Evolutionary conservation across 2,113 vertebrate species (phyloP), one percentile per base, ranked within the genome.

Genomic region (Chaetodon trifascialis): DNA sequence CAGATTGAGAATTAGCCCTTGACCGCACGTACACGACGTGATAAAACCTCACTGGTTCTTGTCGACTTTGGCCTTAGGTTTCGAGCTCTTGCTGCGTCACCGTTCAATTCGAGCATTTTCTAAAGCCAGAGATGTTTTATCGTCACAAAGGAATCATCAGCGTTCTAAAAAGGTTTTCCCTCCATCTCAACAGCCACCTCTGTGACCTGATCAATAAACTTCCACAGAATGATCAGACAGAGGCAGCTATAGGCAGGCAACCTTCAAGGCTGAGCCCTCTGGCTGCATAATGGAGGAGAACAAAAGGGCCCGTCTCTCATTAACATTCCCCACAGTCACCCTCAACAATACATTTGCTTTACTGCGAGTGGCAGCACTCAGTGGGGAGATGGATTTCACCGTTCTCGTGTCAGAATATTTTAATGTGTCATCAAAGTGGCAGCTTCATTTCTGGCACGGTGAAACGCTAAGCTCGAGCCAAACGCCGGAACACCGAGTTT

Each of bases 351-450:
- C 82, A 25, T 79, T 67, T 36, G 64, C 70, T 42, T 63, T 11
- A 15, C 55, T 46, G 74, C 67, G 49, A 83, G 73, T 63, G 75
- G 80, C 72, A 60, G 81, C 85, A 46, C 66, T 89, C 87, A 73
- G 64, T 23, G 25, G 67, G 73, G 70, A 85, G 85, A 85, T 68
- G 79, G 82, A 85, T 81, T 80, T 68, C 86, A 76, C 83, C 55
- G 51, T 69, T 82, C 79, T 80, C 51, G 2, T 75, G 84, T 86
- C 73, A 69, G 82, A 85, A 83, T 87, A 87, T 91, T 84, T 85
- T 67, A 91, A 91, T 55, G 86, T 82, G 83, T 87, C 86, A 87
- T 89, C 87, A 82, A 88, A 88, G 86, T 64, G 84, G 79, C 79
- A 70, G 87, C 86, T 81, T 58, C 85, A 73, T 83, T 79, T 64